Conservation (phyloP, 1,140 invertebrate species). For the Anagrus nilaparvatae region DNA sequence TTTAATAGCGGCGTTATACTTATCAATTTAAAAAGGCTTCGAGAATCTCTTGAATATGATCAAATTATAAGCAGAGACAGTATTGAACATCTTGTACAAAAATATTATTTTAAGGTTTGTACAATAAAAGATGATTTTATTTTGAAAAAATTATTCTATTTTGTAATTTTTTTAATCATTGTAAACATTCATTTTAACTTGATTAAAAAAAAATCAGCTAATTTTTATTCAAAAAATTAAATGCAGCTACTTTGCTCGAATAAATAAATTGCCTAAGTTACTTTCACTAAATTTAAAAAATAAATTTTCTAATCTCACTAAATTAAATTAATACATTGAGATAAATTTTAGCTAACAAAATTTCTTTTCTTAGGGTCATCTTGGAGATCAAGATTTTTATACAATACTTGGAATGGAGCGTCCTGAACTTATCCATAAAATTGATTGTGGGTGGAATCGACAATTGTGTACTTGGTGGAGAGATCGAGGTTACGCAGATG, state of each 20-base stretch:
- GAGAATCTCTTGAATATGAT: conserved; percentile 51
- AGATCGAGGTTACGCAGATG: conserved; percentile 63
- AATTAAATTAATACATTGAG: conserved; percentile 1
- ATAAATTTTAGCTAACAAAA: too few relatives aligned
- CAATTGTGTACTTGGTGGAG: conserved; percentile 81
- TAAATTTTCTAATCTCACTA: neutral
- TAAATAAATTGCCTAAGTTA: too few relatives aligned
- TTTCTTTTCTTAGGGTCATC: conserved; percentile 52
- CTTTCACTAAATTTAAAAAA: neutral
- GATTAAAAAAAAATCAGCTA: too few relatives aligned
- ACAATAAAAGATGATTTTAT: neutral
- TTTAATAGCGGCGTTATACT: conserved; percentile 76
- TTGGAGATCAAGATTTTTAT: conserved; percentile 85
- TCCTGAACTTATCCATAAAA: conserved; percentile 60
- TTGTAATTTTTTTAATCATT: too few relatives aligned
- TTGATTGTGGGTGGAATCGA: conserved; percentile 76
- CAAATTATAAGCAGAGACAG: conserved; percentile 46
- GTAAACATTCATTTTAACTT: too few relatives aligned
- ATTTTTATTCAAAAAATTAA: conserved; percentile 2
- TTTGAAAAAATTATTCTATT: neutral
- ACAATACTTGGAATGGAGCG: conserved; percentile 64
- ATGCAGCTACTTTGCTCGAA: neutral
- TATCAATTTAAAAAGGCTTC: conserved; percentile 59
- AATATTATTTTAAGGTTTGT: conserved; percentile 54
- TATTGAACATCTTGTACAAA: conserved; percentile 50